Conservation (phyloP, 2,888 invertebrate species). For the Pecten maximus region DNA sequence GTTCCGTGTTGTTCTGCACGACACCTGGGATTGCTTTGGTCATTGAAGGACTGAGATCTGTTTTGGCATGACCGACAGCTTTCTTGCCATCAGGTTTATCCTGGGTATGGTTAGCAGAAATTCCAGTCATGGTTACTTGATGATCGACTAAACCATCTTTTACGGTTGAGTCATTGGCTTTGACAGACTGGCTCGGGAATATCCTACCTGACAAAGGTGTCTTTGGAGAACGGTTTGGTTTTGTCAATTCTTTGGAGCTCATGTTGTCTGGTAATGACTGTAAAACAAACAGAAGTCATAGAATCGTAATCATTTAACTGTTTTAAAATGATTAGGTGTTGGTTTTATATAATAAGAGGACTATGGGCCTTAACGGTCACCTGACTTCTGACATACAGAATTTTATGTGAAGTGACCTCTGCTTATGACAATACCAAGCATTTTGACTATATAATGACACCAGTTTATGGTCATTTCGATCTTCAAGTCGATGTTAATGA, state of each 20-base stretch:
- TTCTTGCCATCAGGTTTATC: not conserved
- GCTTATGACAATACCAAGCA: no score
- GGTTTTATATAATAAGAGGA: no score
- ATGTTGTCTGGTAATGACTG: slow-evolving; percentile 10
- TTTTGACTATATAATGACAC: no score
- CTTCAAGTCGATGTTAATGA: no score
- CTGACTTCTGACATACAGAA: no score
- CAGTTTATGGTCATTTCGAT: no score
- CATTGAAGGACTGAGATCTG: not conserved
- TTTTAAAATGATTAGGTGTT: no score
- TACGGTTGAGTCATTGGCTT: not conserved
- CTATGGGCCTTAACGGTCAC: no score
- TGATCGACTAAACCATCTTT: not conserved
- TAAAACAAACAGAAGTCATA: not conserved
- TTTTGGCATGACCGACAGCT: not conserved
- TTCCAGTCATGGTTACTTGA: not conserved
- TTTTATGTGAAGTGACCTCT: no score
- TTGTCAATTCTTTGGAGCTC: not conserved
- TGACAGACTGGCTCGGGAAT: not conserved
- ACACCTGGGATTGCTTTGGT: not conserved
- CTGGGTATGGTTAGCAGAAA: not conserved
- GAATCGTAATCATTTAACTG: no score
- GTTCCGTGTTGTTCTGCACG: not conserved
- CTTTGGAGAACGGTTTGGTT: not conserved
- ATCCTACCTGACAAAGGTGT: not conserved